These are phyloP conservation scores for Eupelmus urozonus DNA, from an alignment of 2,888 invertebrate genomes.

Conservation along the genomic window DNA sequence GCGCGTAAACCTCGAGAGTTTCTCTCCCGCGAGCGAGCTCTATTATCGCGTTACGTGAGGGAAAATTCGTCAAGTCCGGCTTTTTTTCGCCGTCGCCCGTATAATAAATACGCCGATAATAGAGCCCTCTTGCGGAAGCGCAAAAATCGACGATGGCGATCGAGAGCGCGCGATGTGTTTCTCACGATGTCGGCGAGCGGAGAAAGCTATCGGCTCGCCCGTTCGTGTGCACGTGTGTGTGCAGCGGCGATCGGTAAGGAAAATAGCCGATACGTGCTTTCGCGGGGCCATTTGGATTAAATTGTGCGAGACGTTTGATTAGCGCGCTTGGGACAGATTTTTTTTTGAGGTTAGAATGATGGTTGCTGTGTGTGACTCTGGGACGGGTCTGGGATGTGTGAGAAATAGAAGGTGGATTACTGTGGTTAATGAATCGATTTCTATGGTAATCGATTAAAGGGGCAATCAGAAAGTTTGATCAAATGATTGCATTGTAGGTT, in stretches of 20 bases:
- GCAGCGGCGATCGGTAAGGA: neutral
- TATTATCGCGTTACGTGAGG: neutral
- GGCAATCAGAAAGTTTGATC: too few relatives aligned
- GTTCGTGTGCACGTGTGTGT: too few relatives aligned
- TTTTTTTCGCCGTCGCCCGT: neutral
- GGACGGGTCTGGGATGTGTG: too few relatives aligned
- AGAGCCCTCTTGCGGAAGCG: constrained; percentile 15
- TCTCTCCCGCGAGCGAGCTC: constrained; percentile 18
- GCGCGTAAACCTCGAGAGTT: neutral
- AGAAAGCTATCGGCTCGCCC: constrained; percentile 10
- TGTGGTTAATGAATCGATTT: too few relatives aligned
- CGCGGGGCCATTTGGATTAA: neutral
- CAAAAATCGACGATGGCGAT: constrained; percentile 22
- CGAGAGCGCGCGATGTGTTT: constrained; percentile 19
- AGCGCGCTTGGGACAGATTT: neutral
- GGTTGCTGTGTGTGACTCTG: too few relatives aligned
- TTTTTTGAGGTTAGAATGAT: neutral
- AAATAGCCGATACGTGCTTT: constrained; percentile 26
- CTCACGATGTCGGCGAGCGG: constrained; percentile 4
- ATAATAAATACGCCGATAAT: constrained; percentile 14
- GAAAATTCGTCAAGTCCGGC: neutral
- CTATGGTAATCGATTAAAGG: too few relatives aligned
- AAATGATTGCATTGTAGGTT: too few relatives aligned
- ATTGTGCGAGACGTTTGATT: constrained; percentile 11
- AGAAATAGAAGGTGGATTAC: too few relatives aligned